phyloP scores from a whole-genome alignment of 2,113 vertebrate genomes.

The Saiga tatarica region DNA sequence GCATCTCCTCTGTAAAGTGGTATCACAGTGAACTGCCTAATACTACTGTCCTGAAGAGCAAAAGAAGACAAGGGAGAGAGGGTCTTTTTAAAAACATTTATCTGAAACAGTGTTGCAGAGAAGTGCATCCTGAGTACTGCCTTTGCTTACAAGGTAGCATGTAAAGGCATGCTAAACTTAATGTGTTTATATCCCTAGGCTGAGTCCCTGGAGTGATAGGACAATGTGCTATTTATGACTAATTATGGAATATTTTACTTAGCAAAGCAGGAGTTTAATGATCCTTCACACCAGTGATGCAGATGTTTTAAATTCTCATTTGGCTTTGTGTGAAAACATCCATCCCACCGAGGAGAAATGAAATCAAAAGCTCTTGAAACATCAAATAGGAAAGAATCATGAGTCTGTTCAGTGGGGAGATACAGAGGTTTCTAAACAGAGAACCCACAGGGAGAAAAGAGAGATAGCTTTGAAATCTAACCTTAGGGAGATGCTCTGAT shows the following conservation, averaged over 20 bases:
- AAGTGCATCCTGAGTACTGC: background rate
- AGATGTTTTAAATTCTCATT: slow-evolving; percentile 60
- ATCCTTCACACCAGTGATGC: slow-evolving; percentile 44
- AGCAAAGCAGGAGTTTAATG: slow-evolving; percentile 66
- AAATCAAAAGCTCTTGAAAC: slow-evolving; percentile 36
- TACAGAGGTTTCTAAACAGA: slow-evolving; percentile 73
- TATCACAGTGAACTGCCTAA: background rate
- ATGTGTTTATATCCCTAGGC: slow-evolving; percentile 50
- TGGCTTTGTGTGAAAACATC: slow-evolving; percentile 40
- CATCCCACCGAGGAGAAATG: slow-evolving; percentile 10
- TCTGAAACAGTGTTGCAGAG: background rate
- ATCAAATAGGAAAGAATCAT: slow-evolving; percentile 10
- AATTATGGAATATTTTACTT: slow-evolving; percentile 74
- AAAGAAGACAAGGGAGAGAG: background rate
- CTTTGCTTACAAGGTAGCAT: background rate
- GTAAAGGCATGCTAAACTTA: background rate
- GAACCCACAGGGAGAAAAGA: slow-evolving; percentile 10
- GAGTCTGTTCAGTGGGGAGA: slow-evolving; percentile 1
- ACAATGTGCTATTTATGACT: slow-evolving; percentile 66
- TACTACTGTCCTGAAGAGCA: background rate
- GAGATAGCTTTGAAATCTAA: slow-evolving; percentile 52
- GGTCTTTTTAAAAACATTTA: background rate
- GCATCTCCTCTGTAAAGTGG: background rate
- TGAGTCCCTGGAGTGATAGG: slow-evolving; percentile 56
- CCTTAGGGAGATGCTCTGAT: slow-evolving; percentile 45